Percentiles rank a stretch among this genome's conserved stretches.
Conservation (phyloP, 2,888 invertebrate genomes). For the Strigamia maritima region DNA sequence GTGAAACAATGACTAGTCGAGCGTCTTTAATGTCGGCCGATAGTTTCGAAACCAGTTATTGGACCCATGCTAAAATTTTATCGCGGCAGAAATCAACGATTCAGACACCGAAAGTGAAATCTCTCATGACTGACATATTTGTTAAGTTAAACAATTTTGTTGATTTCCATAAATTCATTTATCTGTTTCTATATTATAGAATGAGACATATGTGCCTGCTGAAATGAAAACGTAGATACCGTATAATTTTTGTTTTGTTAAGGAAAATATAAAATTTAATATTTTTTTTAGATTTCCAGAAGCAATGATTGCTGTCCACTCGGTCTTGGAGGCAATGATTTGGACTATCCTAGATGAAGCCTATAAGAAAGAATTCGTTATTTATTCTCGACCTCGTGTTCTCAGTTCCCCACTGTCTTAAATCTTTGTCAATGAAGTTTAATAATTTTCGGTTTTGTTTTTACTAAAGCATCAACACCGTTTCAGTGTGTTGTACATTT, state of each 20-base stretch:
- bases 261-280: neutral
- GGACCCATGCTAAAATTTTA: neutral
- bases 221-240: neutral
- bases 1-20: neutral
- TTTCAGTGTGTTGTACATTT: too few species aligned
- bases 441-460: too few species aligned
- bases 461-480: too few species aligned
- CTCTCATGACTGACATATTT: neutral
- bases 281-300: slow-evolving; percentile 2
- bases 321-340: neutral
- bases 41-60: neutral
- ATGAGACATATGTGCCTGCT: neutral
- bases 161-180: neutral
- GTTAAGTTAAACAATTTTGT: neutral
- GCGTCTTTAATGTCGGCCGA: neutral
- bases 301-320: neutral
- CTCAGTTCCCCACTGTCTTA: too few species aligned
- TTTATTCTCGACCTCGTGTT: neutral
- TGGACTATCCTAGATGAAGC: slow-evolving; percentile 8
- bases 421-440: too few species aligned
- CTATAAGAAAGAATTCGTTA: neutral
- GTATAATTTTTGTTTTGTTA: neutral
- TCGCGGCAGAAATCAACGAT: neutral
- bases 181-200: neutral
- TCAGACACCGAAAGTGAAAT: neutral